Percentiles rank a stretch among this genome's conserved stretches.
These are phyloP conservation scores for Phoxinus phoxinus DNA, from an alignment of 2,113 vertebrate genomes.

Conservation along the genomic window DNA sequence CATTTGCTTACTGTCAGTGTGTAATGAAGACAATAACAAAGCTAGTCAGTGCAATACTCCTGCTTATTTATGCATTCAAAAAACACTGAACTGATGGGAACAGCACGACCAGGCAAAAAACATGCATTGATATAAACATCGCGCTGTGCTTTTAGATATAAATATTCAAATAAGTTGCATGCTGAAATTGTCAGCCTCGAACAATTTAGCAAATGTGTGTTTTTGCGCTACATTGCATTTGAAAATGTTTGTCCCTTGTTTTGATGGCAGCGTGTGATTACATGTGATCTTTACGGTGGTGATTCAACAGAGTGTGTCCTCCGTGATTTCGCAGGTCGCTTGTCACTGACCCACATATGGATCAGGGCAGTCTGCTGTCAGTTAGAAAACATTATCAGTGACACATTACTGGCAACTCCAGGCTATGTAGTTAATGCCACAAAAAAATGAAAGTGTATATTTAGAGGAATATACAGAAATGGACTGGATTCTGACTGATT, in stretches of 20 bases:
- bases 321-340: conserved; percentile 28
- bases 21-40: conserved; percentile 51
- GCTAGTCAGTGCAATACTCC: conserved; percentile 12
- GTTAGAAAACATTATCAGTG: conserved; percentile 45
- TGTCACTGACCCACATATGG: conserved; percentile 50
- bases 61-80: conserved; percentile 53
- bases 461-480: not conserved
- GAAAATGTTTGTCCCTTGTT: conserved; percentile 16
- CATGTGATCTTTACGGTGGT: conserved; percentile 10
- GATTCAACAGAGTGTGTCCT: conserved; percentile 14
- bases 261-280: conserved; percentile 11
- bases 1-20: conserved; percentile 38
- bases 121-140: conserved; percentile 43
- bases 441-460: conserved; percentile 1
- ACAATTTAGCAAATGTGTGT: conserved; percentile 34
- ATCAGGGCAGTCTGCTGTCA: conserved; percentile 18
- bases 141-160: conserved; percentile 33
- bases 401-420: conserved; percentile 38
- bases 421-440: not conserved
- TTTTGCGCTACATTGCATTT: conserved; percentile 28
- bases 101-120: conserved; percentile 30
- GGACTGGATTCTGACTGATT: not conserved
- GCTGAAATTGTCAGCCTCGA: conserved; percentile 13
- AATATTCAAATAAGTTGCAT: conserved; percentile 43
- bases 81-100: conserved; percentile 42